Percentiles rank a stretch among this genome's conserved stretches.
These are phyloP conservation scores for Tiliacea citrago DNA, from an alignment of 2,888 invertebrate genomes.

Conservation along the genomic window DNA sequence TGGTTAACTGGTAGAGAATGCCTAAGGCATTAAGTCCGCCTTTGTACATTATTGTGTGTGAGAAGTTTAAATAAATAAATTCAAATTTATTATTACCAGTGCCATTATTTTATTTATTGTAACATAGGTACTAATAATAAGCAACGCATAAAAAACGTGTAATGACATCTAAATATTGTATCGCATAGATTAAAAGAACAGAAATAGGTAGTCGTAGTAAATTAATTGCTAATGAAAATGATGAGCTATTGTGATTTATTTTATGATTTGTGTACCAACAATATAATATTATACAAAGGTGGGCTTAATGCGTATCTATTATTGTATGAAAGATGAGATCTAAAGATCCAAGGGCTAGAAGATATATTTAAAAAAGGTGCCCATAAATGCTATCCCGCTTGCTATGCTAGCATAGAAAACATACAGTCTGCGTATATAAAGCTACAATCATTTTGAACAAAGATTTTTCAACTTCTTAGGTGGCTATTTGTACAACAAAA, in stretches of 20 bases:
- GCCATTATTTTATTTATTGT: neutral
- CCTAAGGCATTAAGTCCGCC: too few relatives aligned
- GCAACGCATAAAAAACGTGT: neutral
- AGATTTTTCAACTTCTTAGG: too few relatives aligned
- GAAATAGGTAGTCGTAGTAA: neutral
- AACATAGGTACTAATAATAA: neutral
- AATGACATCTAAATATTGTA: slow-evolving; percentile 9
- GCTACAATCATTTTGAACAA: too few relatives aligned
- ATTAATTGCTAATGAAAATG: slow-evolving; percentile 2
- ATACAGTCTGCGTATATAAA: too few relatives aligned
- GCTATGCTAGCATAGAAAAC: neutral
- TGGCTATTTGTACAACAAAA: too few relatives aligned
- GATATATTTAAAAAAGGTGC: neutral
- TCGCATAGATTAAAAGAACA: neutral
- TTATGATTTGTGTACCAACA: neutral
- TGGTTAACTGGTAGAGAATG: too few relatives aligned
- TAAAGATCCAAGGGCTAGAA: neutral
- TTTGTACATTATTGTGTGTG: too few relatives aligned
- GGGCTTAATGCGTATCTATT: neutral
- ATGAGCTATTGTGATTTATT: slow-evolving; percentile 14
- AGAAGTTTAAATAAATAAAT: too few relatives aligned
- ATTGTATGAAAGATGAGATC: neutral
- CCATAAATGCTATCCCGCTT: neutral
- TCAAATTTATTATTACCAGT: neutral
- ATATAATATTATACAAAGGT: neutral